Evolutionary conservation across 2,113 vertebrate species (phyloP).

Genomic region (Syngnathoides biaculeatus): DNA sequence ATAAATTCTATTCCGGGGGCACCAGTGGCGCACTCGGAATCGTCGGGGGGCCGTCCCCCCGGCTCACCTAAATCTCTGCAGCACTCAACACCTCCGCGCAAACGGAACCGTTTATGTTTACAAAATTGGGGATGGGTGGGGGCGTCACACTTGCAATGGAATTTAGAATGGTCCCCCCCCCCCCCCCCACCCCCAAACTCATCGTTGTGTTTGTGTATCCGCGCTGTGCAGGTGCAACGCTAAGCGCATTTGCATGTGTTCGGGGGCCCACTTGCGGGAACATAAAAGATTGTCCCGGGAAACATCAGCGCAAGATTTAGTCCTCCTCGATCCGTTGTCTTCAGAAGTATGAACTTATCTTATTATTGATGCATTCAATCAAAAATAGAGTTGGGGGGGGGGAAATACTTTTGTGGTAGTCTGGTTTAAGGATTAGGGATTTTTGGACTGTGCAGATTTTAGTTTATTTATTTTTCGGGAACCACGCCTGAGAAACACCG

Average conservation of each 20-base stretch:
- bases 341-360: not conserved
- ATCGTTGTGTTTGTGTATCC: not conserved
- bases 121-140: constrained; percentile 40
- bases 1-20: constrained; percentile 60
- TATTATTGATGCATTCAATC: constrained; percentile 1
- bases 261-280: not conserved
- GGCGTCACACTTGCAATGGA: constrained; percentile 23
- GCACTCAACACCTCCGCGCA: constrained; percentile 63
- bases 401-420: not conserved
- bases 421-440: not conserved
- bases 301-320: not conserved
- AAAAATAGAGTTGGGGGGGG: not conserved
- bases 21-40: constrained; percentile 53
- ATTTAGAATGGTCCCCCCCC: constrained; percentile 48
- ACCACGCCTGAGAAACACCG: not conserved
- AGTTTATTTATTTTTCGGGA: not conserved
- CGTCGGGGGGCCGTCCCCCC: constrained; percentile 48
- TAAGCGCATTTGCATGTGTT: constrained; percentile 7
- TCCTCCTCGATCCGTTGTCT: not conserved
- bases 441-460: not conserved
- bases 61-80: constrained; percentile 57
- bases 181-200: too few species aligned
- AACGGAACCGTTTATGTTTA: constrained; percentile 62
- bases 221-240: constrained; percentile 16
- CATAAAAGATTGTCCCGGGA: constrained; percentile 6